These are phyloP conservation scores for Catharus fuscescens DNA, from an alignment of 2,113 vertebrate genomes.

Conservation along the genomic window DNA sequence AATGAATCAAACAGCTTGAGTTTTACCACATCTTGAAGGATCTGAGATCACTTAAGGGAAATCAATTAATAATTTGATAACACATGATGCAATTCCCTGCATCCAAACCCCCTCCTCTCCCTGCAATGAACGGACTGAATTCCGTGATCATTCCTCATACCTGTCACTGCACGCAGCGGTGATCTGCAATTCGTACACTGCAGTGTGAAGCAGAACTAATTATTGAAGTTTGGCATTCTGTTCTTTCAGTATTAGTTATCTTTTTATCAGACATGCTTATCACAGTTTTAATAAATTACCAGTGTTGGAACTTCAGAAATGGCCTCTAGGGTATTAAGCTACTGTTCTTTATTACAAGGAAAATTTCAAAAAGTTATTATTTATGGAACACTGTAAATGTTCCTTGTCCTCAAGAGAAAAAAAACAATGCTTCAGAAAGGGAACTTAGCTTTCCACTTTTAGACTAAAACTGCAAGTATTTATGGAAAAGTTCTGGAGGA, in stretches of 20 bases:
- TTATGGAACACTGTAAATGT: background rate
- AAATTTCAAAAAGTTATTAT: slow-evolving; percentile 22
- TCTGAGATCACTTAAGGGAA: slow-evolving; percentile 11
- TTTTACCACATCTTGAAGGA: background rate
- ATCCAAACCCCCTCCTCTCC: background rate
- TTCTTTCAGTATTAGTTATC: background rate
- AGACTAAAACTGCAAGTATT: background rate
- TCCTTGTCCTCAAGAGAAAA: background rate
- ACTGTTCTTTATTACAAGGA: slow-evolving; percentile 16
- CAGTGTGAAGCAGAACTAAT: slow-evolving; percentile 11
- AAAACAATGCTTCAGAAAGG: background rate
- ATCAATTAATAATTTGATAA: slow-evolving; percentile 36
- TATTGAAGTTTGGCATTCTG: slow-evolving; percentile 5
- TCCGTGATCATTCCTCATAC: slow-evolving; percentile 17
- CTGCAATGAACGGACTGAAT: background rate
- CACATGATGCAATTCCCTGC: background rate
- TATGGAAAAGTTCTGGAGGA: background rate
- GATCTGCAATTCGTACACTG: background rate
- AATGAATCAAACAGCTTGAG: background rate
- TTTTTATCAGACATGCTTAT: slow-evolving; percentile 54
- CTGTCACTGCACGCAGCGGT: background rate
- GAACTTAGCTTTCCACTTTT: slow-evolving; percentile 4
- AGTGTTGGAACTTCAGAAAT: slow-evolving; percentile 22
- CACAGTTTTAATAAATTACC: slow-evolving; percentile 48
- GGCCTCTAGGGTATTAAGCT: slow-evolving; percentile 1